These are phyloP conservation scores for Nannospalax galili DNA, from an alignment of 2,113 vertebrate species.

Conservation along the genomic window DNA sequence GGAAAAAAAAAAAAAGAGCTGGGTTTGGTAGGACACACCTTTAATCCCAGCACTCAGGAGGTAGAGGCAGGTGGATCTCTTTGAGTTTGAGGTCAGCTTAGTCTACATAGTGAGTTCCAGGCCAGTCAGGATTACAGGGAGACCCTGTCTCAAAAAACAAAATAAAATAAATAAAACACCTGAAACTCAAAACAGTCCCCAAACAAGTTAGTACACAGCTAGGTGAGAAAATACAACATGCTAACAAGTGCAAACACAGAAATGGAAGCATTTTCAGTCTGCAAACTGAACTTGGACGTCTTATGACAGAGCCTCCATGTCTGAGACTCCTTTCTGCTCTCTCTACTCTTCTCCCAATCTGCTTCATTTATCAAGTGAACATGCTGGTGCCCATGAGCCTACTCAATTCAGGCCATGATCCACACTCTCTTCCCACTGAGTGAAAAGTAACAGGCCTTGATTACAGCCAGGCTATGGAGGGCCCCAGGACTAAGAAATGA, in stretches of 20 bases:
- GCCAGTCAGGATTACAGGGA: too few relatives aligned
- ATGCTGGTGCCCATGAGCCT: neutral
- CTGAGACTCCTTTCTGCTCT: neutral
- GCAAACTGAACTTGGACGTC: conserved; percentile 7
- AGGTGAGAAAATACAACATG: neutral
- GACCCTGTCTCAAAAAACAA: too few relatives aligned
- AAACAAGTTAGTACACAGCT: neutral
- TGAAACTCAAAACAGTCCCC: neutral
- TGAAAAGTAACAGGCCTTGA: neutral
- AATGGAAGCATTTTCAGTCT: neutral
- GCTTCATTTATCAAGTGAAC: neutral
- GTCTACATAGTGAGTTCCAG: too few relatives aligned
- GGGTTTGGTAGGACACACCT: too few relatives aligned
- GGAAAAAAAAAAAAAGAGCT: too few relatives aligned
- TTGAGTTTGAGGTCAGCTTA: too few relatives aligned
- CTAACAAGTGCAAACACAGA: neutral
- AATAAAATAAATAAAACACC: neutral
- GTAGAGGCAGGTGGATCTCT: too few relatives aligned
- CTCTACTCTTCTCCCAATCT: neutral
- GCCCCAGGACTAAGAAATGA: neutral
- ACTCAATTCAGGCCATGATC: neutral
- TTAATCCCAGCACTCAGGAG: too few relatives aligned
- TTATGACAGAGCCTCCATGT: neutral
- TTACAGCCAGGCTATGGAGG: neutral
- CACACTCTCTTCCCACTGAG: neutral